Conservation (phyloP, 64 coral and sea anemone genomes). For the Pocillopora verrucosa region DNA sequence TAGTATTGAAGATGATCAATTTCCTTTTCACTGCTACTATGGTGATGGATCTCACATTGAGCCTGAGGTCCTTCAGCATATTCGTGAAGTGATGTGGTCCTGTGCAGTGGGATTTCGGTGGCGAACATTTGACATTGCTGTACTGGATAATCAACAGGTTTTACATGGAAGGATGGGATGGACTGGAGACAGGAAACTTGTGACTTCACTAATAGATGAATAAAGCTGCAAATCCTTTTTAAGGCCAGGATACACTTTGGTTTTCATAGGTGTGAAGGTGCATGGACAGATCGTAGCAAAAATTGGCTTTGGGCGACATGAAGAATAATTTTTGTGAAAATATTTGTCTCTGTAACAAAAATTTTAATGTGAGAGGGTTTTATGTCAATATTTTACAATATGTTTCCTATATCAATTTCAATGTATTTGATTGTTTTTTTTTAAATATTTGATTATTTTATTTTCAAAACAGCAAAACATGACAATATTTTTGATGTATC, state of each 20-base stretch:
- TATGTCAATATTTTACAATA: no score
- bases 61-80: conserved; percentile 37
- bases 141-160: conserved; percentile 34
- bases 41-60: conserved; percentile 28
- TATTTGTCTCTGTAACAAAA: no score
- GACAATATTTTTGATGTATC: no score
- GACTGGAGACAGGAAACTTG: conserved; percentile 44
- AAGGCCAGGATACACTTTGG: no score
- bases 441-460: no score
- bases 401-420: no score
- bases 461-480: no score
- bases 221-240: not conserved
- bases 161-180: conserved; percentile 49
- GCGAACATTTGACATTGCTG: conserved; percentile 5
- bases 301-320: no score
- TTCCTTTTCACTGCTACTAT: conserved; percentile 32
- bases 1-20: conserved; percentile 1
- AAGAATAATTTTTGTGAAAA: no score
- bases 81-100: conserved; percentile 23
- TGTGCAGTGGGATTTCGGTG: conserved; percentile 31
- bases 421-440: no score
- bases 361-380: no score
- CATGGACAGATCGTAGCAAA: not conserved
- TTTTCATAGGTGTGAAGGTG: not conserved
- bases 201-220: conserved; percentile 3